phyloP scores from a whole-genome alignment of 1,140 invertebrate species.

The Trichomalopsis sarcophagae region DNA sequence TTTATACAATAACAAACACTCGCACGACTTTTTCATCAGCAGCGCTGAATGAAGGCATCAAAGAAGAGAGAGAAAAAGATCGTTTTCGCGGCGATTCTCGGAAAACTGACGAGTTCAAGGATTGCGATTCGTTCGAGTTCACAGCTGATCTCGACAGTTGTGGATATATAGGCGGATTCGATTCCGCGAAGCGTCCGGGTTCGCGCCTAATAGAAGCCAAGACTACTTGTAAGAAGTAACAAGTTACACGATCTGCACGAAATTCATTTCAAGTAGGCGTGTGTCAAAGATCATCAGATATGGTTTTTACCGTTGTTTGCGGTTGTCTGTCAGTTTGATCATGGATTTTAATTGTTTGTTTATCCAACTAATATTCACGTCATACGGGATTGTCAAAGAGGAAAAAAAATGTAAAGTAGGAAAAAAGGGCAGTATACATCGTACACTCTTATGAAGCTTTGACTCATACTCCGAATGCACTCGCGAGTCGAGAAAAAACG shows the following conservation, averaged over 20 bases:
- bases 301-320: too few relatives aligned
- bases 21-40: slow-evolving; percentile 20
- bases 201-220: too few relatives aligned
- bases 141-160: background rate
- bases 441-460: background rate
- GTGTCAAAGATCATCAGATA: too few relatives aligned
- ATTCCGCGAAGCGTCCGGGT: background rate
- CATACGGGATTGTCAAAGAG: too few relatives aligned
- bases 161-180: background rate
- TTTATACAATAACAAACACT: too few relatives aligned
- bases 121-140: slow-evolving; percentile 15
- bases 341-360: too few relatives aligned
- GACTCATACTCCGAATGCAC: too few relatives aligned
- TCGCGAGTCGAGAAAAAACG: slow-evolving; percentile 4
- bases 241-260: too few relatives aligned
- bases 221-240: too few relatives aligned
- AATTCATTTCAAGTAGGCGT: too few relatives aligned
- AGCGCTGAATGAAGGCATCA: slow-evolving; percentile 62
- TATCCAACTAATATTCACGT: too few relatives aligned
- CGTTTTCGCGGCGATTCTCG: background rate
- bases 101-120: background rate
- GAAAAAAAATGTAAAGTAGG: background rate
- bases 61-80: slow-evolving; percentile 13
- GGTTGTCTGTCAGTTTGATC: too few relatives aligned
- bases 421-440: background rate